Percentiles rank a stretch among this genome's conserved stretches.
Evolutionary conservation across 2,797 vertebrate genomes (phyloP).

Genomic region (Dendrocincla fuliginosa): DNA sequence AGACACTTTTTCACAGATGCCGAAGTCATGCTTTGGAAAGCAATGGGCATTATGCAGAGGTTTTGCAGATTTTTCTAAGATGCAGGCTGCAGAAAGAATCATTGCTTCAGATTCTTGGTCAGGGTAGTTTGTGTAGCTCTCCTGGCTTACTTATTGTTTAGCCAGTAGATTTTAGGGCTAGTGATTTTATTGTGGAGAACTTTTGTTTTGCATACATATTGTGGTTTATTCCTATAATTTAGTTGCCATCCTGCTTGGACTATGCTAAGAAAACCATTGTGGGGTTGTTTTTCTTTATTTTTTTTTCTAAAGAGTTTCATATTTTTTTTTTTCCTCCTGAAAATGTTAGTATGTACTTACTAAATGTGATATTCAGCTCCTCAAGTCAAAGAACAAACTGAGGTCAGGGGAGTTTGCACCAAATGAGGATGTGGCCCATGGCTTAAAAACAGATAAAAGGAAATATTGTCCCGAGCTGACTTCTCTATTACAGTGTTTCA

Average conservation of each 20-base stretch:
- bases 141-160: background rate
- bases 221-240: constrained; percentile 7
- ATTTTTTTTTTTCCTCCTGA: background rate
- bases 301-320: background rate
- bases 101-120: background rate
- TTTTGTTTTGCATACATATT: background rate
- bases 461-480: constrained; percentile 25
- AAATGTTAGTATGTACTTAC: background rate
- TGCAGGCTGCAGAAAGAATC: background rate
- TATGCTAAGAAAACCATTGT: background rate
- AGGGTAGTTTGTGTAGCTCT: background rate
- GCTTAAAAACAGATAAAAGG: constrained; percentile 20
- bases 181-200: background rate
- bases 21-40: background rate
- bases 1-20: background rate
- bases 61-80: background rate
- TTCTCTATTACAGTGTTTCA: constrained; percentile 38
- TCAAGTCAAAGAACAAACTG: background rate
- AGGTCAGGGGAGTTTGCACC: background rate
- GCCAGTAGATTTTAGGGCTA: background rate
- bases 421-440: background rate
- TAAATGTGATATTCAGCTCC: background rate
- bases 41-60: background rate
- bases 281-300: background rate
- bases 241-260: background rate